Conservation (phyloP, 2,113 vertebrate species). For the Phainopepla nitens region DNA sequence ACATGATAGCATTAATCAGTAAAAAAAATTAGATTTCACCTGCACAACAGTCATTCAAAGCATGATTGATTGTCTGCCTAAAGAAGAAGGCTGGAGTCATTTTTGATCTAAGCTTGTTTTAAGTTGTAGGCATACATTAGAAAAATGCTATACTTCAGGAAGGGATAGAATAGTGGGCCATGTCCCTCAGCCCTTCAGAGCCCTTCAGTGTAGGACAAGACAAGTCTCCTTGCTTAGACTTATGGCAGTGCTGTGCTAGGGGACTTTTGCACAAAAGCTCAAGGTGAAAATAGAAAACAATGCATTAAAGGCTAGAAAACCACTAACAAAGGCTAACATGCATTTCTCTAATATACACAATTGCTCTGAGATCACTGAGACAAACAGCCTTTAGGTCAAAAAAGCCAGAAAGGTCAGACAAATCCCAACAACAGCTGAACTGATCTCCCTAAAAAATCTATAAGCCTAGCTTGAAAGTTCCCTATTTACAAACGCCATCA, state of each 20-base stretch:
- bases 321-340: neutral
- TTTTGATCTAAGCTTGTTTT: neutral
- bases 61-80: neutral
- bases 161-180: neutral
- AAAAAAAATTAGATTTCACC: neutral
- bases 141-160: neutral
- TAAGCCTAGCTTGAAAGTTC: neutral
- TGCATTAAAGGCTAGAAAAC: neutral
- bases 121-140: neutral
- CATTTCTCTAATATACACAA: neutral
- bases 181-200: neutral
- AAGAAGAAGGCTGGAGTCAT: neutral
- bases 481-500: neutral
- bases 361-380: neutral
- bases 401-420: neutral
- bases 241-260: neutral
- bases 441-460: neutral
- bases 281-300: neutral
- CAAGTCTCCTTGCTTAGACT: neutral
- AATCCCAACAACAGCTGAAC: neutral
- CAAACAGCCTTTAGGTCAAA: neutral
- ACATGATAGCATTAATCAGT: neutral
- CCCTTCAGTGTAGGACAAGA: neutral
- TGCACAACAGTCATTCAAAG: neutral
- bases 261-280: neutral